Percentiles rank a stretch among this genome's conserved stretches.
phyloP scores from a whole-genome alignment of 1,140 invertebrate species.

The Papilio polytes region DNA sequence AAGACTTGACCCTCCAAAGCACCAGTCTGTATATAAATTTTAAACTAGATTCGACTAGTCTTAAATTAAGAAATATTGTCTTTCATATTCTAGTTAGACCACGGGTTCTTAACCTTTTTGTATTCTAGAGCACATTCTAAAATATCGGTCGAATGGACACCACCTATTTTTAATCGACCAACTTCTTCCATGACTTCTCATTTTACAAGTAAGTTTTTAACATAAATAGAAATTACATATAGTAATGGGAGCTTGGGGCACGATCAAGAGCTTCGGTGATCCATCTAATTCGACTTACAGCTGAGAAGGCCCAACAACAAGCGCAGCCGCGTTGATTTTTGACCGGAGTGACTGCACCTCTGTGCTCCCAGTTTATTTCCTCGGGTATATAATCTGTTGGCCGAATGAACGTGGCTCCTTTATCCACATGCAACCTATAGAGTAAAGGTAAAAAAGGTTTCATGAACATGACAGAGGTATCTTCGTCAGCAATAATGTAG shows the following conservation, averaged over 20 bases:
- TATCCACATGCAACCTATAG: background rate
- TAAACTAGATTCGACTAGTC: background rate
- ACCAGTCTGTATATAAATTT: slow-evolving; percentile 88
- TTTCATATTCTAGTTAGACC: too few species aligned
- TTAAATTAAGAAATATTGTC: too few species aligned
- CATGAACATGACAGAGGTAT: background rate
- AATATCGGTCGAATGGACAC: too few species aligned
- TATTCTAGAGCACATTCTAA: too few species aligned
- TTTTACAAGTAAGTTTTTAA: too few species aligned
- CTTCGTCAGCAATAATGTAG: background rate
- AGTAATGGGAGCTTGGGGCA: too few species aligned
- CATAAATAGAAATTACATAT: too few species aligned
- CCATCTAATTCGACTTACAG: slow-evolving; percentile 83
- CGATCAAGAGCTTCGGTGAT: too few species aligned
- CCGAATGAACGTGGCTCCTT: slow-evolving; percentile 87
- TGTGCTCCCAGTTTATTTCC: slow-evolving; percentile 92
- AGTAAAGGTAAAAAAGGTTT: background rate
- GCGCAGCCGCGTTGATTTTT: slow-evolving; percentile 97
- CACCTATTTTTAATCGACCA: too few species aligned
- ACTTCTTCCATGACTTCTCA: too few species aligned
- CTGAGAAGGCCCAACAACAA: slow-evolving; percentile 96
- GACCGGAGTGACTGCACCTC: slow-evolving; percentile 94
- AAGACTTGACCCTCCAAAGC: slow-evolving; percentile 97
- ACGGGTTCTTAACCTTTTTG: too few species aligned
- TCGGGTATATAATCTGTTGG: slow-evolving; percentile 89